Base-by-base conservation (phyloP, 1,140 invertebrate species). In the Aleiodes sp. region DNA sequence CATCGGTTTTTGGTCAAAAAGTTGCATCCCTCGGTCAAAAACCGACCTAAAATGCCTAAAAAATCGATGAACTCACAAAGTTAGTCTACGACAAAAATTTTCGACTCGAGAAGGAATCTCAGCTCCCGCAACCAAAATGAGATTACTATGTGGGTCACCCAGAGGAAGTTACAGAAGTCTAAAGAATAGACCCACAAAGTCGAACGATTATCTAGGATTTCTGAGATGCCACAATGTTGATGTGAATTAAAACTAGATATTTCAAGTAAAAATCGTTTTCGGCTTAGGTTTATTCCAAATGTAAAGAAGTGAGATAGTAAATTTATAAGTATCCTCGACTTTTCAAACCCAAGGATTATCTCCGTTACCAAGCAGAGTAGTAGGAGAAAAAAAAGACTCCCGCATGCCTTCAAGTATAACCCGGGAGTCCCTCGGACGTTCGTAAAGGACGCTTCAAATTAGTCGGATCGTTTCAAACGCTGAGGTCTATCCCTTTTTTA, bases 381-480 rank as follows among this genome's bases (percentile, higher is more conserved):
- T 10, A 31, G 21, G 24, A 31, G 46, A 65, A n/a, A 35, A 57
- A 65, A 46, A 65, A 31, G 28, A 41, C 24, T 24, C 21, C 16
- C 28, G 43, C 31, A 65, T 65, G 64, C 64, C 28, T 56, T n/a
- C 7, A 1, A 65, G 62, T 65, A 65, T 16, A 24, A 14, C 21
- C 43, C 62, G 43, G 64, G 19, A 52, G 33, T 28, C 14, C 9
- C 41, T 31, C 16, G 19, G 56, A 59, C 21, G 29, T 59, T 67
- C 52, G 52, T 67, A 37, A 66, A 67, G 33, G 52, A 67, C 65
- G 33, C 35, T 59, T 67, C 31, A 76, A 75, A 78, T 79, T 78
- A 78, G 71, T 73, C 65, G 70, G 72, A 77, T 77, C 75, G 71
- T 78, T 76, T 76, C 52, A 29, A 73, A 73, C 46, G 59, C 16